phyloP scores from a whole-genome alignment of 92 coral and sea anemone species.

The Epizoanthus stellaris region DNA sequence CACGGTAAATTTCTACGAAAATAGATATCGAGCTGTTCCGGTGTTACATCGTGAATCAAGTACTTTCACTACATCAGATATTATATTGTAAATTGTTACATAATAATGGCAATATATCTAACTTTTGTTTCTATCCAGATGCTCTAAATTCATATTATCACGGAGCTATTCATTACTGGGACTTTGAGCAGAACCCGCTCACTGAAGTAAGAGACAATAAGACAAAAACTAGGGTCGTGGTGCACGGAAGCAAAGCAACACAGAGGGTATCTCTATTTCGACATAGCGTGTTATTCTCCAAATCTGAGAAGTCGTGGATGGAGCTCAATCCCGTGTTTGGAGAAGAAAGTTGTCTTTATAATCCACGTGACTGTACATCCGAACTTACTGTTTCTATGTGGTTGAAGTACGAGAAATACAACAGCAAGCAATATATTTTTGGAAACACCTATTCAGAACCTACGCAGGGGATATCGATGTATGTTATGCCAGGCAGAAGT shows the following conservation, averaged over 20 bases:
- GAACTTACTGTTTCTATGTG: slow-evolving; percentile 65
- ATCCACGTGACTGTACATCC: slow-evolving; percentile 55
- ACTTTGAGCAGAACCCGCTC: slow-evolving; percentile 60
- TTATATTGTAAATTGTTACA: too few relatives aligned
- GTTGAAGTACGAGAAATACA: slow-evolving; percentile 26
- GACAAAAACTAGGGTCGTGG: neutral
- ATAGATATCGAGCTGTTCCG: too few relatives aligned
- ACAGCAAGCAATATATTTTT: slow-evolving; percentile 39
- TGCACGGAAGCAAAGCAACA: slow-evolving; percentile 10
- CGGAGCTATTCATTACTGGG: slow-evolving; percentile 69
- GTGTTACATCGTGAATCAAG: too few relatives aligned
- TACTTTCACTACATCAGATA: too few relatives aligned
- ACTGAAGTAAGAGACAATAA: slow-evolving; percentile 34
- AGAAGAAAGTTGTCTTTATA: slow-evolving; percentile 46
- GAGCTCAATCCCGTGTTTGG: slow-evolving; percentile 37
- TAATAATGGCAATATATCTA: too few relatives aligned
- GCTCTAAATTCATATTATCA: slow-evolving; percentile 6
- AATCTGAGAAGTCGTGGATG: slow-evolving; percentile 32
- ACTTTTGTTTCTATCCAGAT: slow-evolving; percentile 18
- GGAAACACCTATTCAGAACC: slow-evolving; percentile 44
- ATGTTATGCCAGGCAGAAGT: neutral
- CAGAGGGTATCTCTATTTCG: slow-evolving; percentile 13
- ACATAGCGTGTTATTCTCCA: neutral
- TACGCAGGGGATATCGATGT: slow-evolving; percentile 42
- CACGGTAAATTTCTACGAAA: too few relatives aligned